These are phyloP conservation scores for Ormyrus pomaceus DNA, from an alignment of 2,888 invertebrate genomes.

Conservation along the genomic window DNA sequence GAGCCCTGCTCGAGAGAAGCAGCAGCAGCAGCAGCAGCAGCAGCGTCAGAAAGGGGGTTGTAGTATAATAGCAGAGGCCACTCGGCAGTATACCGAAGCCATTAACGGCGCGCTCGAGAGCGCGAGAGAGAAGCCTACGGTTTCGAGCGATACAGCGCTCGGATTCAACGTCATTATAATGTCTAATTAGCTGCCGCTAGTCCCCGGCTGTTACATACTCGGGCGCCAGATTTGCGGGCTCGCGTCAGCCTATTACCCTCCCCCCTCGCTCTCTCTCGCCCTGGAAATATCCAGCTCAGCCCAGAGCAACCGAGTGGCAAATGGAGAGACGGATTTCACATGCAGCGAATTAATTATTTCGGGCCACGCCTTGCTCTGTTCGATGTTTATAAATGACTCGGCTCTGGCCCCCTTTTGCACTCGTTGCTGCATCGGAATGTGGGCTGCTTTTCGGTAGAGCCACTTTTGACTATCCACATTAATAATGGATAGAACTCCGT, in stretches of 20 bases:
- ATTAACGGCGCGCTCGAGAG: constrained; percentile 43
- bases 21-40: neutral
- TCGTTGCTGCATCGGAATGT: too few relatives aligned
- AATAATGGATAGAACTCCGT: constrained; percentile 47
- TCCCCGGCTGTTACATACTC: constrained; percentile 61
- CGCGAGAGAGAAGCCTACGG: constrained; percentile 1
- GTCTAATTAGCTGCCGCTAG: constrained; percentile 67
- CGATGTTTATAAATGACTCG: constrained; percentile 64
- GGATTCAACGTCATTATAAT: constrained; percentile 67
- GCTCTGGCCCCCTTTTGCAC: constrained; percentile 32
- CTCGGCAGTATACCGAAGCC: constrained; percentile 31
- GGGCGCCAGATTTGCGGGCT: constrained; percentile 58
- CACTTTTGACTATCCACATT: constrained; percentile 41
- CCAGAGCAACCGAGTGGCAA: neutral
- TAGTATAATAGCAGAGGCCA: constrained; percentile 1
- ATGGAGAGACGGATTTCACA: constrained; percentile 50
- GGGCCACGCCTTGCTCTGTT: constrained; percentile 60
- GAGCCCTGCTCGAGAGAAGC: neutral
- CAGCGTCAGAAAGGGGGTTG: neutral
- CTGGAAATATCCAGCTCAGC: too few relatives aligned
- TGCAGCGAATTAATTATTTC: constrained; percentile 66
- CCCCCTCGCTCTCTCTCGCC: too few relatives aligned
- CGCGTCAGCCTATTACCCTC: too few relatives aligned
- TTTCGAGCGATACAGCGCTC: constrained; percentile 52
- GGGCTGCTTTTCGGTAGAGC: constrained; percentile 13